Conservation (phyloP, 2,797 vertebrate species). For the Phoeniculus purpureus region DNA sequence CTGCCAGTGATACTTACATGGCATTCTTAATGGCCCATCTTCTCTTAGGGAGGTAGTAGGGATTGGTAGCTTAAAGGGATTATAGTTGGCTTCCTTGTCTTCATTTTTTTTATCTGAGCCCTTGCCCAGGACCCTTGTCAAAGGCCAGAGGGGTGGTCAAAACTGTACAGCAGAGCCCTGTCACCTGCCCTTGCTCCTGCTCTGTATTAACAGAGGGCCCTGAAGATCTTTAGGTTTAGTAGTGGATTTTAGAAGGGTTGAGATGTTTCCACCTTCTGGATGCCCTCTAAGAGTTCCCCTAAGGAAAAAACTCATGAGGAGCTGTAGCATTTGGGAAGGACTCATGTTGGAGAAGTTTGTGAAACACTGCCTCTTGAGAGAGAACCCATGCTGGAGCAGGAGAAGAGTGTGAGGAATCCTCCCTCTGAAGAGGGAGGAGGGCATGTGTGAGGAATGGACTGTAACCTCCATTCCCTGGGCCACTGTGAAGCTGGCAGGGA, state of each 20-base stretch:
- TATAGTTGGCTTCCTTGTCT: constrained; percentile 21
- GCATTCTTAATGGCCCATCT: constrained; percentile 21
- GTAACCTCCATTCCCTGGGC: not conserved
- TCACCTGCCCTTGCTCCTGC: not conserved
- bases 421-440: not conserved
- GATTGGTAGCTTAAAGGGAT: constrained; percentile 21
- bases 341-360: not conserved
- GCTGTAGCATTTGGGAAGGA: no score
- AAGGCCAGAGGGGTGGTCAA: not conserved
- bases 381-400: not conserved
- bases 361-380: not conserved
- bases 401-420: not conserved
- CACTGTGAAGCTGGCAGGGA: not conserved
- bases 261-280: not conserved
- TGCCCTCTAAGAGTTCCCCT: not conserved
- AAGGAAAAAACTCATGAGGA: not conserved
- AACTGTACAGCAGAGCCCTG: not conserved
- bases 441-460: not conserved
- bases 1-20: constrained; percentile 51
- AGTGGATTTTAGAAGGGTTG: not conserved
- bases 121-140: not conserved
- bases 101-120: not conserved
- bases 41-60: constrained; percentile 4
- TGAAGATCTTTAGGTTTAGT: not conserved
- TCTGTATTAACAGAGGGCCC: not conserved